A percentile compares a stretch with the other conserved stretches of the same genome.
These are phyloP conservation scores for Drosophila lowei DNA, from an alignment of 1,140 invertebrate genomes.

Conservation along the genomic window DNA sequence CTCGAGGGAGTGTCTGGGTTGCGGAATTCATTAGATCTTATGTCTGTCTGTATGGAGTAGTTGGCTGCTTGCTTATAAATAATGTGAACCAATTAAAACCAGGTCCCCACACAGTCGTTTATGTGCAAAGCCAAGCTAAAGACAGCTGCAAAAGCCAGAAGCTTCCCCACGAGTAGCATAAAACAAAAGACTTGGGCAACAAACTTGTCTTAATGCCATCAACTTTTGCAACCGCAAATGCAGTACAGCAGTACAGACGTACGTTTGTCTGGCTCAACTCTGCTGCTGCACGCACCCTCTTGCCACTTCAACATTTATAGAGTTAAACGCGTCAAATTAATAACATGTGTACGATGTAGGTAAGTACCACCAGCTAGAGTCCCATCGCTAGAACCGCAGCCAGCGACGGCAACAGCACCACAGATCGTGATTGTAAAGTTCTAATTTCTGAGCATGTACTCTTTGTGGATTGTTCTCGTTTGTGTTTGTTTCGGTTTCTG, in stretches of 20 bases:
- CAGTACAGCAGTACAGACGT: not conserved
- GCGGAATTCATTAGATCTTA: constrained; percentile 33
- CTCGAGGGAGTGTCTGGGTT: constrained; percentile 34
- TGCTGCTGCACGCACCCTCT: constrained; percentile 25
- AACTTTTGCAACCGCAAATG: constrained; percentile 12
- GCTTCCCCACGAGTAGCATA: constrained; percentile 15
- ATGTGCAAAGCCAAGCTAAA: constrained; percentile 1
- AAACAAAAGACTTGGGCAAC: constrained; percentile 63
- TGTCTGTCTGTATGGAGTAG: not conserved
- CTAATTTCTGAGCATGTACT: constrained; percentile 36
- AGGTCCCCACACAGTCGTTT: constrained; percentile 31
- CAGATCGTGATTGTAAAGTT: constrained; percentile 39
- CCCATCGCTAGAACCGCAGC: no score
- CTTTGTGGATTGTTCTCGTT: constrained; percentile 30
- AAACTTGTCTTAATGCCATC: constrained; percentile 47
- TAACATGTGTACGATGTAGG: constrained; percentile 21
- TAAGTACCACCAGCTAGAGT: not conserved
- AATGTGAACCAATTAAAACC: constrained; percentile 52
- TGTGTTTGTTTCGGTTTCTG: not conserved
- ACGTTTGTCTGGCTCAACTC: constrained; percentile 12
- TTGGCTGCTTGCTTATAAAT: constrained; percentile 28
- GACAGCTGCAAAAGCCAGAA: constrained; percentile 23
- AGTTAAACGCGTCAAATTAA: constrained; percentile 25
- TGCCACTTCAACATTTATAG: not conserved
- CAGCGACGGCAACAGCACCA: not conserved